Conservation (phyloP, 1,140 invertebrate genomes). For the Protaetia brevitarsis region DNA sequence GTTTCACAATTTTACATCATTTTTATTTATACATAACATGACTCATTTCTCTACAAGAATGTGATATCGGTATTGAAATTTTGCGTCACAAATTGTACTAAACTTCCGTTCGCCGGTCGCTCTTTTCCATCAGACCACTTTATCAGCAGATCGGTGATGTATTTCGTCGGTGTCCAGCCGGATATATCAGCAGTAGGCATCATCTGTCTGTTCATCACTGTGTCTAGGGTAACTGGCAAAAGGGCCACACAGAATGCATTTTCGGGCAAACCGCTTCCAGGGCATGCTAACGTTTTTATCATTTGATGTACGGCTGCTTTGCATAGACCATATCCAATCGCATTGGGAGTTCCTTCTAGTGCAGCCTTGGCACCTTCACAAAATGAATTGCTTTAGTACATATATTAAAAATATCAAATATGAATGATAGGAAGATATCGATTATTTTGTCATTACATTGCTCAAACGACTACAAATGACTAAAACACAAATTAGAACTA, state of each 20-base stretch:
- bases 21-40: conserved; percentile 15
- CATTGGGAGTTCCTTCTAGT: conserved; percentile 80
- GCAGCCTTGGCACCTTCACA: conserved; percentile 79
- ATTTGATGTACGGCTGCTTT: conserved; percentile 26
- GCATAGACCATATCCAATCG: conserved; percentile 47
- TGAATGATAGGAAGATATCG: no score
- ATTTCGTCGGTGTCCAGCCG: conserved; percentile 82
- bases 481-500: no score
- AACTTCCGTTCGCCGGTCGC: conserved; percentile 76
- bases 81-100: conserved; percentile 83
- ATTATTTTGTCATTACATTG: neutral
- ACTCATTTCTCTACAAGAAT: conserved; percentile 5
- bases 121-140: conserved; percentile 75
- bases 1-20: conserved; percentile 1
- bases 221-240: conserved; percentile 89
- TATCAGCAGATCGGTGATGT: conserved; percentile 73
- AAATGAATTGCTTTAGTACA: no score
- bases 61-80: conserved; percentile 44
- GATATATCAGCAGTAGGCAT: conserved; percentile 91
- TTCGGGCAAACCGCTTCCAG: conserved; percentile 66
- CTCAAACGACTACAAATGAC: no score
- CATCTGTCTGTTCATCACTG: conserved; percentile 94
- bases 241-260: conserved; percentile 73
- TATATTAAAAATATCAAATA: no score
- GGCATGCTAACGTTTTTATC: conserved; percentile 62